phyloP scores from a whole-genome alignment of 2,797 vertebrate species.

The Anabas testudineus region DNA sequence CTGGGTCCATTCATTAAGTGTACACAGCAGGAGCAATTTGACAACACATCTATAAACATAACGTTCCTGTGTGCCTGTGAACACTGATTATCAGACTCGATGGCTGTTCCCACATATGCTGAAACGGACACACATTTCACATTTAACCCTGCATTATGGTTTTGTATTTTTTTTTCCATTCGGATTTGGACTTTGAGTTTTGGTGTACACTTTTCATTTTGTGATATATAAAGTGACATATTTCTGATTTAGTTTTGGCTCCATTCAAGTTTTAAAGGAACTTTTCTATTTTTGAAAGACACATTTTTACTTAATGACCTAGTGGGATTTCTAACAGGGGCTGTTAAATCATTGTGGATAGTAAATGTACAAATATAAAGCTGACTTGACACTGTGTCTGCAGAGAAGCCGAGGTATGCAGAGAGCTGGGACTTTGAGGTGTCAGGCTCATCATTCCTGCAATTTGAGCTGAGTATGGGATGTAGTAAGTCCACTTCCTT shows the following conservation, averaged over 20 bases:
- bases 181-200: slow-evolving; percentile 10
- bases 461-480: slow-evolving; percentile 97
- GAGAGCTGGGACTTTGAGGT: slow-evolving; percentile 99
- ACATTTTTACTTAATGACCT: too few relatives aligned
- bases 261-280: too few relatives aligned
- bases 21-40: slow-evolving; percentile 59
- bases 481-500: slow-evolving; percentile 93
- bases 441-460: slow-evolving; percentile 93
- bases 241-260: background rate
- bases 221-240: background rate
- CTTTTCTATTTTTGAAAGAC: too few relatives aligned
- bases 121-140: slow-evolving; percentile 19
- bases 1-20: slow-evolving; percentile 65
- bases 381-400: slow-evolving; percentile 17
- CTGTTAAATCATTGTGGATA: background rate
- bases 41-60: slow-evolving; percentile 62
- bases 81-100: slow-evolving; percentile 16
- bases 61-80: slow-evolving; percentile 28
- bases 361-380: background rate
- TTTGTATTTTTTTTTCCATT: slow-evolving; percentile 7
- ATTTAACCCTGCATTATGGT: slow-evolving; percentile 9
- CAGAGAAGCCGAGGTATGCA: slow-evolving; percentile 94
- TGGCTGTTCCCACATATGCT: background rate
- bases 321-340: background rate
- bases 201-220: background rate